Base-by-base conservation (phyloP, 1,140 invertebrate genomes). In the Manduca sexta region DNA sequence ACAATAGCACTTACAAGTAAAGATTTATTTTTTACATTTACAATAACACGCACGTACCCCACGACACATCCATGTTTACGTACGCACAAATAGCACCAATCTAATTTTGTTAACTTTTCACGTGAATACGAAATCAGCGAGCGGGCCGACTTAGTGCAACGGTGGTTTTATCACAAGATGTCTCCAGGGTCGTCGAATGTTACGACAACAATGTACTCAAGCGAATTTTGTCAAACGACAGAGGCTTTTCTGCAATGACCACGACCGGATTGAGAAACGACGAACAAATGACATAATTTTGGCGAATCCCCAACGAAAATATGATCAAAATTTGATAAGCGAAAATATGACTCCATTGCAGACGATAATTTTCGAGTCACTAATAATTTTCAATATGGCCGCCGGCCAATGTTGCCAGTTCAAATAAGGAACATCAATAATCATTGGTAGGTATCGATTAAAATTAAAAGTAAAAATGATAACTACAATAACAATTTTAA, bases 271-370 rank as follows among this genome's bases (percentile, higher is more conserved):
- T 82, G 78, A 73, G 69, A 76, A 74, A 74, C 73, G 49, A 65
- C 67, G 61, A 52, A 69, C 64, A 76, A 75, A 78, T 79, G 73
- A 82, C 82, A 86, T 85, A 83, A 82, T 84, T 84, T 84, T 69
- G 72, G 74, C 60, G 71, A 81, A 79, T 69, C 74, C 65, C 68
- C 81, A 75, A 77, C 68, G 61, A 74, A 75, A 74, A 69, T 76
- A 77, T 72, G 67, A 73, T 77, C 73, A 69, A 72, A 76, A 73
- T 74, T 80, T 70, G 75, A 74, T 73, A 73, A 68, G 74, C 71
- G 74, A 86, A 84, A 86, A 83, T 85, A 74, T 74, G 81, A 84
- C 84, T 86, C 85, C 85, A 87, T 87, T 68, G 85, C 85, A 80
- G 82, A 71, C 70, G 78, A 84, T 81, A 86, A 80, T 85, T 84